Conservation (phyloP, 2,113 vertebrate genomes). For the Bolborhynchus lineola region DNA sequence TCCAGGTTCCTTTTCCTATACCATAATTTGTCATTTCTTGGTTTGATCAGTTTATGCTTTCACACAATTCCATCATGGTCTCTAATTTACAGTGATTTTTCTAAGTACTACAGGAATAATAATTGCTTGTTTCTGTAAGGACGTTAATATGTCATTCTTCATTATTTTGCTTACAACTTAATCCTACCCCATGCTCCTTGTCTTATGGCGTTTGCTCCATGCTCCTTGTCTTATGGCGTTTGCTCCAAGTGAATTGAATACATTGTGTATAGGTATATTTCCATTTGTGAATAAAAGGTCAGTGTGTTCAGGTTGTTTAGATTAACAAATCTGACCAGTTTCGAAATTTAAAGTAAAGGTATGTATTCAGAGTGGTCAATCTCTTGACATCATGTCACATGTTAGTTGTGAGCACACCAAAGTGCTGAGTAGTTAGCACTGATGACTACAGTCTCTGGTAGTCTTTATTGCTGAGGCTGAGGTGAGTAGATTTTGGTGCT, state of each 20-base stretch:
- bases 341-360: background rate
- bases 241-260: background rate
- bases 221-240: background rate
- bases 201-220: background rate
- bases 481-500: background rate
- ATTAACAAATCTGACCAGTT: background rate
- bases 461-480: background rate
- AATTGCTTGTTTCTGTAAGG: background rate
- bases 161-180: background rate
- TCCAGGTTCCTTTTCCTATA: background rate
- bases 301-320: background rate
- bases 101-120: background rate
- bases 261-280: too few species aligned
- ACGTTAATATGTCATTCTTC: background rate
- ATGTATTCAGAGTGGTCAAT: background rate
- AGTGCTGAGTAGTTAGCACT: background rate
- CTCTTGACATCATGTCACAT: background rate
- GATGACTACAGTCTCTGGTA: background rate
- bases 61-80: background rate
- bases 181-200: background rate
- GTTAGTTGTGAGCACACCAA: background rate
- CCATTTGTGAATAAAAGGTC: background rate
- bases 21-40: background rate
- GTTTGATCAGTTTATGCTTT: background rate
- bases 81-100: background rate